Evolutionary conservation across 2,888 invertebrate genomes (phyloP).

Genomic region (Diploptera punctata): DNA sequence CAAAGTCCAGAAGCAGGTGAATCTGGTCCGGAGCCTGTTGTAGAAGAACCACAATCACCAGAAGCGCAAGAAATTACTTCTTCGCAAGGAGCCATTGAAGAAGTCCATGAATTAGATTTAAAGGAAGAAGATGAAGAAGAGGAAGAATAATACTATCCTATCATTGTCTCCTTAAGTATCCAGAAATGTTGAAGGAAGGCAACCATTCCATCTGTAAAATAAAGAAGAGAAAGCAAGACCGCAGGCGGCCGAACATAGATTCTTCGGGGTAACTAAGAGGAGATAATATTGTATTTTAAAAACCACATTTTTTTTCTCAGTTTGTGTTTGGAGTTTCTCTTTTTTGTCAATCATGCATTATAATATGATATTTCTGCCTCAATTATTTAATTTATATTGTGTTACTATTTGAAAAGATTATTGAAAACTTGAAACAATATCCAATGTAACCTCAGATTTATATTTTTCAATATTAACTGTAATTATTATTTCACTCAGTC

Average conservation of each 20-base stretch:
- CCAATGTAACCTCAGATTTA: too few relatives aligned
- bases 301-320: too few relatives aligned
- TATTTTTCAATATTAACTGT: too few relatives aligned
- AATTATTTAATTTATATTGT: too few relatives aligned
- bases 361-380: too few relatives aligned
- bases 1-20: conserved; percentile 33
- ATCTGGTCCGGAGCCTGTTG: conserved; percentile 27
- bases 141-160: not conserved
- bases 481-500: too few relatives aligned
- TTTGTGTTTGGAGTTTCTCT: too few relatives aligned
- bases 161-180: not conserved
- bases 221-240: not conserved
- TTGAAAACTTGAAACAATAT: too few relatives aligned
- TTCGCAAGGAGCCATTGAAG: conserved; percentile 19
- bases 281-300: too few relatives aligned
- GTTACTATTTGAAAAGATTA: too few relatives aligned
- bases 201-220: conserved; percentile 4
- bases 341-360: too few relatives aligned
- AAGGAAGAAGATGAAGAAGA: conserved; percentile 29
- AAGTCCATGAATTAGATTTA: conserved; percentile 13
- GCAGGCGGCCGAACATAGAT: not conserved
- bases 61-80: not conserved
- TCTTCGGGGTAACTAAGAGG: too few relatives aligned
- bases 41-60: conserved; percentile 40
- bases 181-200: not conserved